Evolutionary conservation across 2,113 vertebrate species (phyloP).

Genomic region (Prionailurus viverrinus): DNA sequence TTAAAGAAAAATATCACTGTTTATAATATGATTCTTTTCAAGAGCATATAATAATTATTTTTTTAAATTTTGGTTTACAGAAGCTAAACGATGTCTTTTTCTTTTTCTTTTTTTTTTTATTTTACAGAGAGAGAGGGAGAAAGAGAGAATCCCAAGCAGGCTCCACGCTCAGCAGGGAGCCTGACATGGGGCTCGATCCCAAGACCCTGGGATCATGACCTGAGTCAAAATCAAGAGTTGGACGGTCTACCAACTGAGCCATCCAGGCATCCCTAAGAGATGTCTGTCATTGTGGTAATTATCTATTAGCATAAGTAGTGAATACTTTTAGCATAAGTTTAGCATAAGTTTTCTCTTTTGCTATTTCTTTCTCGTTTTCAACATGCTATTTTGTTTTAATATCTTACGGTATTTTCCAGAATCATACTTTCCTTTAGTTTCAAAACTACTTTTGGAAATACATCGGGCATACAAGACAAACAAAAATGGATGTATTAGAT

Average conservation of each 20-base stretch:
- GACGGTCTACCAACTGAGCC: too few relatives aligned
- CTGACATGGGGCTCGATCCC: too few relatives aligned
- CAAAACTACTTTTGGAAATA: conserved; percentile 18
- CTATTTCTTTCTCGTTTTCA: background rate
- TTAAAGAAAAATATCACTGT: conserved; percentile 25
- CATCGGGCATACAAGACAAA: background rate
- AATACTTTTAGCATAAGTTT: too few relatives aligned
- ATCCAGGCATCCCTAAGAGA: background rate
- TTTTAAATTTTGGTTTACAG: background rate
- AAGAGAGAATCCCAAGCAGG: too few relatives aligned
- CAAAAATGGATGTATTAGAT: background rate
- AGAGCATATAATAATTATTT: background rate
- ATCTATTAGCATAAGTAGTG: background rate
- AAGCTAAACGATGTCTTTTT: background rate
- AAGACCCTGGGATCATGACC: too few relatives aligned
- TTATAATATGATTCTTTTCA: conserved; percentile 50
- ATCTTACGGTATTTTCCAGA: background rate
- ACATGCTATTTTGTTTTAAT: background rate
- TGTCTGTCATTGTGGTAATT: background rate
- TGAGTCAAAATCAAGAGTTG: too few relatives aligned
- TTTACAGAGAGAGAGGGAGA: too few relatives aligned
- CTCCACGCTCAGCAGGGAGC: too few relatives aligned
- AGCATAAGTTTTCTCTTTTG: background rate
- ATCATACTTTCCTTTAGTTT: conserved; percentile 2
- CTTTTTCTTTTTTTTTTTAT: too few relatives aligned